Evolutionary conservation across 2,113 vertebrate genomes (phyloP).

Genomic region (Eonycteris spelaea): DNA sequence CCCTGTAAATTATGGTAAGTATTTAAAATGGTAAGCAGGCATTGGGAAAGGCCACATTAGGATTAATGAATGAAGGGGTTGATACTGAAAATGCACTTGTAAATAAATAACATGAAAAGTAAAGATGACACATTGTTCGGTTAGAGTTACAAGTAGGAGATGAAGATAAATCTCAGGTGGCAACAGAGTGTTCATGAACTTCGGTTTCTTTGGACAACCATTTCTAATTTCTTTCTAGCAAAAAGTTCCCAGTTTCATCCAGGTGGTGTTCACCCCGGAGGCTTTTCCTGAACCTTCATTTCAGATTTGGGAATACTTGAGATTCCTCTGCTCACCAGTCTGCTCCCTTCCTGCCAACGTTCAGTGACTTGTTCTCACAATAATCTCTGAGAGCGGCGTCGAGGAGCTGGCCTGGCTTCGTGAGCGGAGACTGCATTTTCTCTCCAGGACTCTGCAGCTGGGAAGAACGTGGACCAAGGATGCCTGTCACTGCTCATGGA

Average conservation of each 20-base stretch:
- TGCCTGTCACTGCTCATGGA: fast-evolving
- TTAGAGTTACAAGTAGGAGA: constrained; percentile 82
- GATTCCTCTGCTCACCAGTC: background rate
- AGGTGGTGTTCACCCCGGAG: background rate
- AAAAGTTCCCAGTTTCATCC: background rate
- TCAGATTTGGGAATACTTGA: background rate
- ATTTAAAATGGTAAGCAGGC: constrained; percentile 90
- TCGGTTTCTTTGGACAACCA: constrained; percentile 58
- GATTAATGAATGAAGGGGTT: constrained; percentile 89
- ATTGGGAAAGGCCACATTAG: constrained; percentile 88
- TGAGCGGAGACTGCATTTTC: too few species aligned
- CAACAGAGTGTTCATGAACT: constrained; percentile 53
- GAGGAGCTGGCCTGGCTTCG: background rate
- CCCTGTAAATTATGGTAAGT: constrained; percentile 87
- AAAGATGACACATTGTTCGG: constrained; percentile 85
- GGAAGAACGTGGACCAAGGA: background rate
- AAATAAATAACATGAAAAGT: constrained; percentile 87
- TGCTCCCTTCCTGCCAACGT: background rate
- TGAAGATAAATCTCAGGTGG: constrained; percentile 77
- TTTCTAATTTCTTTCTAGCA: background rate
- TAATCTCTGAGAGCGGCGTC: background rate
- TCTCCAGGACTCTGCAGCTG: background rate
- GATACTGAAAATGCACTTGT: constrained; percentile 86
- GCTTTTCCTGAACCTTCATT: too few species aligned
- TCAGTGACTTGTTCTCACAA: fast-evolving